These are phyloP conservation scores for Myioborus melanocephalus DNA, from an alignment of 2,797 vertebrate species.

Conservation along the genomic window DNA sequence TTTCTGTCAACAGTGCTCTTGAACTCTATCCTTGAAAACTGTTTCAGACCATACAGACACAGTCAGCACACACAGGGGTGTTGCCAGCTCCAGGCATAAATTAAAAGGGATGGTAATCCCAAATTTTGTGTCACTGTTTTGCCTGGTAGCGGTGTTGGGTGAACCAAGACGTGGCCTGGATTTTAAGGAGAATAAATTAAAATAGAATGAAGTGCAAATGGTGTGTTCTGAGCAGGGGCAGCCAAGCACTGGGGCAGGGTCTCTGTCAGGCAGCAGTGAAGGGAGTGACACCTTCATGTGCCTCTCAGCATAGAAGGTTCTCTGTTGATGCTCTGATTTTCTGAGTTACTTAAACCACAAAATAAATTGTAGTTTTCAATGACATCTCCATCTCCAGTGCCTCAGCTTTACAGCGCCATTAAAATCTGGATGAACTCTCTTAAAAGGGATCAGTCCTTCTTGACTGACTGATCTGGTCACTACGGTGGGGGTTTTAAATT, in stretches of 20 bases:
- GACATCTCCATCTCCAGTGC: fast-evolving
- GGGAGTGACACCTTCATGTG: not conserved
- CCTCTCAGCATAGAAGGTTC: not conserved
- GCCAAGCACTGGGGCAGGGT: not conserved
- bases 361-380: not conserved
- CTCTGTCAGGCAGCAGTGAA: not conserved
- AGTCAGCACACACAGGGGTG: not conserved
- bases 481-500: not conserved
- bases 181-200: not conserved
- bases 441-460: not conserved
- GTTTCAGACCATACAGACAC: not conserved
- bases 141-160: not conserved
- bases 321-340: not conserved
- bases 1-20: not conserved
- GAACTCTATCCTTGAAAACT: not conserved
- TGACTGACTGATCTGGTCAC: not conserved
- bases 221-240: not conserved
- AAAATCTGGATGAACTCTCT: not conserved
- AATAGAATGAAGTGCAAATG: not conserved
- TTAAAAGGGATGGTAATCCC: not conserved
- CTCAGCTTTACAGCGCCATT: not conserved
- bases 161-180: not conserved
- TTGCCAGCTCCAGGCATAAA: not conserved
- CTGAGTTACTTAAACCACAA: not conserved
- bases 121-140: not conserved